Evolutionary conservation across 1,140 invertebrate species (phyloP).

Genomic region (Drosophila athabasca): DNA sequence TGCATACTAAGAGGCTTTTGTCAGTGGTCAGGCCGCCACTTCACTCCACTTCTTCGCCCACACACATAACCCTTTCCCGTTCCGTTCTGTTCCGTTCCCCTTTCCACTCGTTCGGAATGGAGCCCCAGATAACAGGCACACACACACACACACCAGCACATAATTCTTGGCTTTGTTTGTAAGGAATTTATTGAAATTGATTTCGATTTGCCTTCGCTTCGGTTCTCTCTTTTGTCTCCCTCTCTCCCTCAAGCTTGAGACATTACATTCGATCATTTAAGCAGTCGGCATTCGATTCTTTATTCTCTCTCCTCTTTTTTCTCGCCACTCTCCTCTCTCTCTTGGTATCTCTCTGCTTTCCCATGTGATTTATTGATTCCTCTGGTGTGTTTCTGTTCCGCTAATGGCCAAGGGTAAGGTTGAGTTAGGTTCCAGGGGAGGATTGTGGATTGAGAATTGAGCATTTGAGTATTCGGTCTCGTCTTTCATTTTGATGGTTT

Average conservation of each 20-base stretch:
- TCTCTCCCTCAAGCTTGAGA: conserved; percentile 26
- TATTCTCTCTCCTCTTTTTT: conserved; percentile 8
- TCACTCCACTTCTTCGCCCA: neutral
- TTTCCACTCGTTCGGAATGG: neutral
- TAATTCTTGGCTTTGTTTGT: conserved; percentile 64
- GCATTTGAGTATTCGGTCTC: conserved; percentile 25
- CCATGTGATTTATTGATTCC: conserved; percentile 76
- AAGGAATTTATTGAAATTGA: conserved; percentile 57
- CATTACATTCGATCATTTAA: conserved; percentile 60
- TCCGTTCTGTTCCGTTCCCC: neutral
- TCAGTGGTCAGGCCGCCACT: conserved; percentile 32
- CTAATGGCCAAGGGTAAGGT: conserved; percentile 56
- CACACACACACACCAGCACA: conserved; percentile 35
- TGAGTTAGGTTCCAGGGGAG: conserved; percentile 55
- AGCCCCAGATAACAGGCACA: conserved; percentile 53
- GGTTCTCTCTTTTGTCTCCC: neutral
- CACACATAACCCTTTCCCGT: neutral
- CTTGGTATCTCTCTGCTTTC: conserved; percentile 48
- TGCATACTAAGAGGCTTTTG: conserved; percentile 80
- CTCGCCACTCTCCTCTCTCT: conserved; percentile 6
- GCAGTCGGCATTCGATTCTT: conserved; percentile 26
- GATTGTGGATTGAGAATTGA: conserved; percentile 4
- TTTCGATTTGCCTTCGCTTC: conserved; percentile 22
- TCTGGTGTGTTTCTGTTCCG: conserved; percentile 50
- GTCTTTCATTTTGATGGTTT: conserved; percentile 44